phyloP scores from a whole-genome alignment of 2,113 vertebrate species.

The Vulpes ferrilata region DNA sequence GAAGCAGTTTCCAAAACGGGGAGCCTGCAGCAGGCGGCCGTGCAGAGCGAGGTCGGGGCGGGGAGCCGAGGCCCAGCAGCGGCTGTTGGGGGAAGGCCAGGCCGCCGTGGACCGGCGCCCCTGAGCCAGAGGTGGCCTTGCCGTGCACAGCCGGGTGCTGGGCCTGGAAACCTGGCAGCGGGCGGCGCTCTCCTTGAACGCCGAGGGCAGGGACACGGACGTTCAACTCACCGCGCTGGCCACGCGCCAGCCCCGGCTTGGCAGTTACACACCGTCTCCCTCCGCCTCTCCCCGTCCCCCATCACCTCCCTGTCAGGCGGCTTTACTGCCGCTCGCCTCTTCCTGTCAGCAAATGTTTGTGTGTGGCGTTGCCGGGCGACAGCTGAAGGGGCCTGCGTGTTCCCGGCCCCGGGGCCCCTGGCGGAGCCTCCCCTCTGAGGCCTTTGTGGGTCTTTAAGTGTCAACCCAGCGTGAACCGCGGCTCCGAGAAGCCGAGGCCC shows the following conservation, averaged over 20 bases:
- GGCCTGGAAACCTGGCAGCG: conserved; percentile 55
- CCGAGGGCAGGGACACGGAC: conserved; percentile 72
- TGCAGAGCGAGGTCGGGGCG: too few relatives aligned
- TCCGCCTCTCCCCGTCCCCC: conserved; percentile 65
- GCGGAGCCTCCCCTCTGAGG: not conserved
- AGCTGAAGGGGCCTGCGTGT: conserved; percentile 66
- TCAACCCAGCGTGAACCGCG: not conserved
- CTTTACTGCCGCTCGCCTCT: conserved; percentile 73
- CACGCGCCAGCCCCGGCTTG: conserved; percentile 76
- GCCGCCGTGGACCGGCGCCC: not conserved
- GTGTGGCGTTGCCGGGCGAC: conserved; percentile 78
- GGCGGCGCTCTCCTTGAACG: conserved; percentile 68
- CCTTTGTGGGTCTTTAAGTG: not conserved
- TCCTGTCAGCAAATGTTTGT: conserved; percentile 84
- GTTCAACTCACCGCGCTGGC: conserved; percentile 75
- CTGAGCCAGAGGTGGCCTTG: not conserved
- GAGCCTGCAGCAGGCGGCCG: not conserved
- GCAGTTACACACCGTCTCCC: conserved; percentile 78
- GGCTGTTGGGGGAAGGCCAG: not conserved
- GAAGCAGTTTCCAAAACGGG: not conserved
- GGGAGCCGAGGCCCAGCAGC: not conserved
- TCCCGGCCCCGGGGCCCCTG: conserved; percentile 45
- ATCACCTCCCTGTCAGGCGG: conserved; percentile 79
- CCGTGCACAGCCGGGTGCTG: not conserved
- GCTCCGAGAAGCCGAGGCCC: not conserved